These are phyloP conservation scores for Chromobotia macracanthus DNA, from an alignment of 2,797 vertebrate species.

Conservation along the genomic window DNA sequence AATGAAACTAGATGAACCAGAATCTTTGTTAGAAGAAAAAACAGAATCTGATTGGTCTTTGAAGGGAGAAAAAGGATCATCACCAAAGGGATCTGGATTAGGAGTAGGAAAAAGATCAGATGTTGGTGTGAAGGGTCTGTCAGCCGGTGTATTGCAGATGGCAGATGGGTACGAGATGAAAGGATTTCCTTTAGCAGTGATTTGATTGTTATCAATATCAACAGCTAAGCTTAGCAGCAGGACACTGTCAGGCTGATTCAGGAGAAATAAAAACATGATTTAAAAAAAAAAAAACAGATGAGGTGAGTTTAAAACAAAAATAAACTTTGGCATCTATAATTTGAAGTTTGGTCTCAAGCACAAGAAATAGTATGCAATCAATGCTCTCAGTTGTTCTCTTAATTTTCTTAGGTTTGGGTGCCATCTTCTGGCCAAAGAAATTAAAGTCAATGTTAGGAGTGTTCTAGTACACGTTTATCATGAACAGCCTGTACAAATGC, in stretches of 20 bases:
- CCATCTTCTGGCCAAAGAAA: conserved; percentile 32
- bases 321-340: neutral
- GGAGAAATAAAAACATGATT: conserved; percentile 67
- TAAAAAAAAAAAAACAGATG: conserved; percentile 56
- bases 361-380: neutral
- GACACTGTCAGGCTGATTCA: conserved; percentile 88
- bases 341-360: neutral
- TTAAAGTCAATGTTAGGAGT: neutral
- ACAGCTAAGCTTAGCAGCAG: conserved; percentile 96
- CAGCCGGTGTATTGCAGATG: conserved; percentile 79
- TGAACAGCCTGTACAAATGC: conserved; percentile 1
- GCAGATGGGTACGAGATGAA: conserved; percentile 79
- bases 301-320: neutral
- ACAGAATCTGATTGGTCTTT: conserved; percentile 70
- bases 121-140: conserved; percentile 80
- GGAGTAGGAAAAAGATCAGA: conserved; percentile 91
- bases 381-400: neutral
- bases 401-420: conserved; percentile 12
- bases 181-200: conserved; percentile 87
- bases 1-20: conserved; percentile 66
- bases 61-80: conserved; percentile 84
- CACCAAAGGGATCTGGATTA: conserved; percentile 90
- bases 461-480: neutral
- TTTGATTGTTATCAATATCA: conserved; percentile 93
- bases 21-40: conserved; percentile 73